phyloP scores from a whole-genome alignment of 2,888 invertebrate genomes.

The Leptinotarsa haldemani region DNA sequence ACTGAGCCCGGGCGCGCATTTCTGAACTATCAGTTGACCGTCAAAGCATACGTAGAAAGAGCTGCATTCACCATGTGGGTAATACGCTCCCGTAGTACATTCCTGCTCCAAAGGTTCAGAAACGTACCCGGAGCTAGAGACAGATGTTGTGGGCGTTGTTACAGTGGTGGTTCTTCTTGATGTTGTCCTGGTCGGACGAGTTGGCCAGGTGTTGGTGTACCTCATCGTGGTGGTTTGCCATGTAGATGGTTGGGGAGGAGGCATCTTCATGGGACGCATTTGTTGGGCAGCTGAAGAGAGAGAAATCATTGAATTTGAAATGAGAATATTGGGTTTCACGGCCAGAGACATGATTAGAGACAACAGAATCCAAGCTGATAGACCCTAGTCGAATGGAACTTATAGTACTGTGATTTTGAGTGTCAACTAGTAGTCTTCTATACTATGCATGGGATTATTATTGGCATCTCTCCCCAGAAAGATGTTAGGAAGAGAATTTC shows the following conservation, averaged over 20 bases:
- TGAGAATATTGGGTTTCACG: too few species aligned
- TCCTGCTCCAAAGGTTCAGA: slow-evolving; percentile 40
- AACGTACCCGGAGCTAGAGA: slow-evolving; percentile 47
- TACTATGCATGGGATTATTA: too few species aligned
- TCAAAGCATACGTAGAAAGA: slow-evolving; percentile 84
- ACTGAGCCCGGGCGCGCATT: slow-evolving; percentile 81
- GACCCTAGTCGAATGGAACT: too few species aligned
- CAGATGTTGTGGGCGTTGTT: slow-evolving; percentile 45
- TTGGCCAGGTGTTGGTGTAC: slow-evolving; percentile 39
- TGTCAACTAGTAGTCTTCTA: too few species aligned
- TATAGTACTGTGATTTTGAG: too few species aligned
- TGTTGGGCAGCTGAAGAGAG: slow-evolving; percentile 4
- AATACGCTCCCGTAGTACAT: slow-evolving; percentile 81
- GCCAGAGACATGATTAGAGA: too few species aligned
- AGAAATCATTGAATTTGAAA: not conserved
- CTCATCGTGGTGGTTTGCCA: slow-evolving; percentile 61
- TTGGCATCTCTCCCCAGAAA: too few species aligned
- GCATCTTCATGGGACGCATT: slow-evolving; percentile 6
- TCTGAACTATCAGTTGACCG: slow-evolving; percentile 75
- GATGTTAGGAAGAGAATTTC: too few species aligned
- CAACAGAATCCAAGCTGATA: too few species aligned
- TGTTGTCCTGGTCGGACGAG: slow-evolving; percentile 21
- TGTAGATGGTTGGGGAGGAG: slow-evolving; percentile 53
- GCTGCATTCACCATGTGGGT: slow-evolving; percentile 78
- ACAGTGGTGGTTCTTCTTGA: slow-evolving; percentile 43